Evolutionary conservation across 2,113 vertebrate species (phyloP), one percentile per base, ranked within the genome.

Genomic region (Rhea pennata): DNA sequence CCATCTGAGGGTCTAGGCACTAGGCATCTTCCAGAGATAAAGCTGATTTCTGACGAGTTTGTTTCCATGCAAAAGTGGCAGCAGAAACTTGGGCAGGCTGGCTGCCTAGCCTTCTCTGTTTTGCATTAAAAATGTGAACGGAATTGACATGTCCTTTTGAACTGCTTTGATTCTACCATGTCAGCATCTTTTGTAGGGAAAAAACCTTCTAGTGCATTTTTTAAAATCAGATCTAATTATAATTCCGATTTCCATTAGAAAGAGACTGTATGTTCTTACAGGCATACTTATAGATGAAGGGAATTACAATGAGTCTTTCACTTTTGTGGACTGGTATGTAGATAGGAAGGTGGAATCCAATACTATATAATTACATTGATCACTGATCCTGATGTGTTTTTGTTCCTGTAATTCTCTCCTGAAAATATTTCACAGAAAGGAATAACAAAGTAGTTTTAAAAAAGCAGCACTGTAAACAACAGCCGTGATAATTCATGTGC

Each of bases 201-300:
- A 69, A 86, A 71, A 46, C 86, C 36, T 74, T 3, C 31, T 61
- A 6, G 21, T 61, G 27, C 22, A 1, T 69, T 90, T 72, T 73
- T 64, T 77, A 53, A 59, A 59, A 51, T 84, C 84, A 2, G 2
- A 72, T 62, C 48, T 62, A 61, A 85, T 65, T 90, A 22, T 78
- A 91, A 79, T 93, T 93, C 66, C 89, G 44, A 70, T 87, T 94
- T 91, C 74, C 71, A 87, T 93, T 91, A 92, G 77, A 74, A 92
- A 91, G 62, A 58, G 53, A 48, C 44, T 70, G 62, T 82, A 5
- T 79, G 40, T 71, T 93, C 59, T 69, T 64, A 54, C 7, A 76
- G 50, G 14, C 0, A 3, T 40, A 42, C 50, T 82, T 92, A 0
- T 15, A 48, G 46, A 80, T 51, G 54, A 92, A 89, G 71, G 23